These are phyloP conservation scores for Pseudoatta argentina DNA, from an alignment of 1,140 invertebrate species.

Conservation along the genomic window DNA sequence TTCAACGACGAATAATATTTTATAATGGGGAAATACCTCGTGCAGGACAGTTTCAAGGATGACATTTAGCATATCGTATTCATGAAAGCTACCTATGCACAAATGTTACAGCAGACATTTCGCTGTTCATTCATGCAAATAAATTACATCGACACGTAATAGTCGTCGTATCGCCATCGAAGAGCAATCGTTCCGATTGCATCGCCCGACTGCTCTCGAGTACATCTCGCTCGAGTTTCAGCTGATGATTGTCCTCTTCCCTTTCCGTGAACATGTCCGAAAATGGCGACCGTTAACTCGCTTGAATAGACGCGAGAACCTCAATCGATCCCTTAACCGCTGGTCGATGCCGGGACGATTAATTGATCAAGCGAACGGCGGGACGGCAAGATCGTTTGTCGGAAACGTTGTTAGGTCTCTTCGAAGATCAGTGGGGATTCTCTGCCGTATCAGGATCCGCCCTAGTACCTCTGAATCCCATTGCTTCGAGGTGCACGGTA, in stretches of 20 bases:
- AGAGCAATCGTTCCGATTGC: conserved; percentile 51
- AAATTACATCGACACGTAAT: conserved; percentile 57
- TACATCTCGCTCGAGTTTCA: conserved; percentile 38
- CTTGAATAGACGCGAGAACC: conserved; percentile 46
- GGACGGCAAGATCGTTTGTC: conserved; percentile 57
- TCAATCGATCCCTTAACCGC: conserved; percentile 55
- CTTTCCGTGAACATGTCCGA: conserved; percentile 45
- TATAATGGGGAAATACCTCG: neutral
- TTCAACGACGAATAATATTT: neutral
- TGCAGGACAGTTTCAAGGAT: neutral
- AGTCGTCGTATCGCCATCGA: conserved; percentile 41
- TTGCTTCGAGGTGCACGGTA: conserved; percentile 19
- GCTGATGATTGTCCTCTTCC: conserved; percentile 51
- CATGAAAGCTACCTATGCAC: conserved; percentile 3
- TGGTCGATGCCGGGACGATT: conserved; percentile 65
- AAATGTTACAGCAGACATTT: conserved; percentile 19
- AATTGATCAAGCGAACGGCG: conserved; percentile 64
- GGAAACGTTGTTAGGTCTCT: conserved; percentile 69
- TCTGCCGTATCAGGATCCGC: neutral
- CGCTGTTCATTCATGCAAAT: conserved; percentile 48
- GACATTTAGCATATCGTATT: neutral
- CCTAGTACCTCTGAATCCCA: conserved; percentile 5
- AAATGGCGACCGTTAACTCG: conserved; percentile 38
- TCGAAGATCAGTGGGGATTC: conserved; percentile 36
- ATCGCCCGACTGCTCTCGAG: conserved; percentile 34